A percentile compares a stretch with the other conserved stretches of the same genome.
Evolutionary conservation across 2,888 invertebrate genomes (phyloP).

Genomic region (Macrosoma leucophasiata): DNA sequence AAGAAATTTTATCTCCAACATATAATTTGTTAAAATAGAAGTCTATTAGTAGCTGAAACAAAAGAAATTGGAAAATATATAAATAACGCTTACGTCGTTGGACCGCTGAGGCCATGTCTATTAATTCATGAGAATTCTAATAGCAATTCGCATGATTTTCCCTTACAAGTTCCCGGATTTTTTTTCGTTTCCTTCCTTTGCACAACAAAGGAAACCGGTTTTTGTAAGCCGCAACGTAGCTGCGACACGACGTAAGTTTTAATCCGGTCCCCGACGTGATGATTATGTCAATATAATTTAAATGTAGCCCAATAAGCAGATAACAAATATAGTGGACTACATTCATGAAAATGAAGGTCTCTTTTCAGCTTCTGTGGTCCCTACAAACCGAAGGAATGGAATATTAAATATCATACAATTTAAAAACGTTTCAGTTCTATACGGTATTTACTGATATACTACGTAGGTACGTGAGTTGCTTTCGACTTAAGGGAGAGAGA

Average conservation of each 20-base stretch:
- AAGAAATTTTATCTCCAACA: too few species aligned
- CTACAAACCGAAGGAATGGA: too few species aligned
- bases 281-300: constrained; percentile 40
- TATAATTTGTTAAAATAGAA: too few species aligned
- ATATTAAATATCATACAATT: too few species aligned
- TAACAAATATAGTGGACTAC: too few species aligned
- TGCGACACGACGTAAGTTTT: constrained; percentile 36
- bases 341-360: too few species aligned
- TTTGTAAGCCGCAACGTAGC: constrained; percentile 34
- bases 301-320: constrained; percentile 22
- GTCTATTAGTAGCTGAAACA: constrained; percentile 1
- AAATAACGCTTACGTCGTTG: constrained; percentile 5
- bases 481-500: too few species aligned
- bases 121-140: constrained; percentile 37
- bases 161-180: constrained; percentile 37
- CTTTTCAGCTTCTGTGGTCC: too few species aligned
- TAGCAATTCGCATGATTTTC: constrained; percentile 45
- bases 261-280: constrained; percentile 43
- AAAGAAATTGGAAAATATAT: constrained; percentile 2
- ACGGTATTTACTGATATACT: too few species aligned
- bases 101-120: constrained; percentile 23
- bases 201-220: constrained; percentile 44
- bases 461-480: too few species aligned
- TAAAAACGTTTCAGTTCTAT: too few species aligned
- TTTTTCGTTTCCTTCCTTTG: constrained; percentile 39